Conservation (phyloP, 2,113 vertebrate genomes). For the Tauraco erythrolophus region DNA sequence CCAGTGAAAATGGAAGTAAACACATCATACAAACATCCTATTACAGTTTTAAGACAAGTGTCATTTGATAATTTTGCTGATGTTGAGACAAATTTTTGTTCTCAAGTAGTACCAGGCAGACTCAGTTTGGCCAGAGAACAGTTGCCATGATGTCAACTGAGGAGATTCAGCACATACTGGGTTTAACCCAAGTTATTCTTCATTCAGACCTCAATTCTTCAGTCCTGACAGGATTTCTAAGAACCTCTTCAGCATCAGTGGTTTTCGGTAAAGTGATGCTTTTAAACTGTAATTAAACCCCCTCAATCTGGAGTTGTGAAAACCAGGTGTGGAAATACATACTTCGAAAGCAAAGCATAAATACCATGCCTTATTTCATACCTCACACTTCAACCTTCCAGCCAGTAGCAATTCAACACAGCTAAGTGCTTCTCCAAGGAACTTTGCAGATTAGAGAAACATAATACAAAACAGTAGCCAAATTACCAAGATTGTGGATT, state of each 20-base stretch:
- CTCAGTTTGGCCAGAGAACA: neutral
- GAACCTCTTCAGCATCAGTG: neutral
- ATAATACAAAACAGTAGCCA: neutral
- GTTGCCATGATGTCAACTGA: neutral
- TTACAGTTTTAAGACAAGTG: neutral
- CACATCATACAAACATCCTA: fast-evolving
- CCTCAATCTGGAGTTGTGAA: neutral
- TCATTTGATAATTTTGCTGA: neutral
- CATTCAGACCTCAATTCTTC: neutral
- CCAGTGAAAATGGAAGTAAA: neutral
- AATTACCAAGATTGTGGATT: neutral
- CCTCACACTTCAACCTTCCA: neutral
- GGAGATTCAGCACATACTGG: neutral
- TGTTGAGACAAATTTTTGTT: neutral
- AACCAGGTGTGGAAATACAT: neutral
- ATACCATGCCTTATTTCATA: neutral
- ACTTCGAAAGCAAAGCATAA: neutral
- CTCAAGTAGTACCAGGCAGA: neutral
- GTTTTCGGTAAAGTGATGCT: neutral
- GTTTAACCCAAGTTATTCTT: neutral
- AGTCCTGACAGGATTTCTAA: neutral
- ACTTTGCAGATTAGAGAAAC: neutral
- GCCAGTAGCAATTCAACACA: neutral
- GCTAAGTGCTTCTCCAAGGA: neutral
- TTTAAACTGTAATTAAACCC: neutral